Percentiles rank a stretch among this genome's conserved stretches.
Evolutionary conservation across 1,140 invertebrate species (phyloP).

Genomic region (Brachionus rotundiformis): DNA sequence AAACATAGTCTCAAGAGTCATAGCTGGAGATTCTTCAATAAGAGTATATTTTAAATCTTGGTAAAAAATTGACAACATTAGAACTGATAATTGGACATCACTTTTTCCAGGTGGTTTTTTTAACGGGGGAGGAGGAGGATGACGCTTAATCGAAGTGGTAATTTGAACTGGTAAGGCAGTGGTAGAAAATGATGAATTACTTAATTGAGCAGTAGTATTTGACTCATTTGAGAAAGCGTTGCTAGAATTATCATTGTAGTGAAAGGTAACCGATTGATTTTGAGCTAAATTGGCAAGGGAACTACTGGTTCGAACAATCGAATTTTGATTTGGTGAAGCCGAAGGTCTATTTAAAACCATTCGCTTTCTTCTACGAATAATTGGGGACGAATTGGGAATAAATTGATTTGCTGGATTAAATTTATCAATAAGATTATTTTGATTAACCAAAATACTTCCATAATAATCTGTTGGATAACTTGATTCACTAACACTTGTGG

Average conservation of each 20-base stretch:
- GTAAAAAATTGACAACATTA: conserved; percentile 29
- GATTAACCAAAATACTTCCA: not conserved
- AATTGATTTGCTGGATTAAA: conserved; percentile 1
- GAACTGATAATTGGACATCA: not conserved
- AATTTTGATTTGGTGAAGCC: not conserved
- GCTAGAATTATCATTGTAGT: too few species aligned
- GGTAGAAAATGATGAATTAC: not conserved
- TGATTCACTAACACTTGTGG: conserved; percentile 9
- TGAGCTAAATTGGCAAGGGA: too few species aligned
- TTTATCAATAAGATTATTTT: not conserved
- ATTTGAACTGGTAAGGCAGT: too few species aligned
- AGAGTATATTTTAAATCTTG: not conserved
- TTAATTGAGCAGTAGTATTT: not conserved
- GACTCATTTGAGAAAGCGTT: too few species aligned
- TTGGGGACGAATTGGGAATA: not conserved
- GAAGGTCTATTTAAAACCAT: too few species aligned
- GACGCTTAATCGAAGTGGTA: too few species aligned
- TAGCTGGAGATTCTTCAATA: conserved; percentile 17
- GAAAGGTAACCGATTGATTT: too few species aligned
- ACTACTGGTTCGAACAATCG: too few species aligned
- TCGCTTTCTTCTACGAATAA: not conserved
- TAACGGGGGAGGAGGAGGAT: not conserved
- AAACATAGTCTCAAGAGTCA: conserved; percentile 16
- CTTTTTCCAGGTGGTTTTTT: not conserved
- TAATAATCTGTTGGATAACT: conserved; percentile 45